Conservation (phyloP, 2,888 invertebrate genomes). For the Embidobia sp. region DNA sequence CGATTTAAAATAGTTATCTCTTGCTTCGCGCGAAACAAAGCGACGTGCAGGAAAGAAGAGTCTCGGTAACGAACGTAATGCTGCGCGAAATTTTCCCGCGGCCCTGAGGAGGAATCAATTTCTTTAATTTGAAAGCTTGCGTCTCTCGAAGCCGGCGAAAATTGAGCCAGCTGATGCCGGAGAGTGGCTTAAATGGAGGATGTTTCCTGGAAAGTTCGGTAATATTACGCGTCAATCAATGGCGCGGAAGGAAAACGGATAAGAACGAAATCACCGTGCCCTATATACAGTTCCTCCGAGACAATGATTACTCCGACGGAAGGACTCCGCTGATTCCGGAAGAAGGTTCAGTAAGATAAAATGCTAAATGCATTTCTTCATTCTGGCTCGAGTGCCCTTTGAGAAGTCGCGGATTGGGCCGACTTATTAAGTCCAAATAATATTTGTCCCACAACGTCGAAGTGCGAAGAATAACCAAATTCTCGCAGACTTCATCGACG, state of each 20-base stretch:
- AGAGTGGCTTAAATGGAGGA: constrained; percentile 64
- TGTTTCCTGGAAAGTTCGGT: constrained; percentile 69
- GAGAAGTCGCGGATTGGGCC: no score
- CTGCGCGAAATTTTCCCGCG: no score
- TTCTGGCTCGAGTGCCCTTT: constrained; percentile 12
- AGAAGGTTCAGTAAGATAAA: constrained; percentile 57
- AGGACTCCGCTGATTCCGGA: constrained; percentile 40
- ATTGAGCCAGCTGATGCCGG: constrained; percentile 63
- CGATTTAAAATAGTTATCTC: no score
- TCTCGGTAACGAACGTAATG: no score
- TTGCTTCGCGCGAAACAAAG: background rate
- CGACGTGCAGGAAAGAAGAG: background rate
- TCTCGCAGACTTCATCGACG: no score
- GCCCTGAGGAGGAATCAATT: constrained; percentile 49
- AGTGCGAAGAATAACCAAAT: no score
- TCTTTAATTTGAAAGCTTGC: constrained; percentile 59
- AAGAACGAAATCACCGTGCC: constrained; percentile 71
- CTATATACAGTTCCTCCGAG: constrained; percentile 60
- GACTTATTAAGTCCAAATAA: no score
- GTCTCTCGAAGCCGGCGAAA: constrained; percentile 48
- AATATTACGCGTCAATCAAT: constrained; percentile 70
- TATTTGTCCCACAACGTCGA: no score
- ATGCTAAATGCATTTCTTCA: constrained; percentile 48
- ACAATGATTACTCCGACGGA: constrained; percentile 69
- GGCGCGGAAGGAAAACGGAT: constrained; percentile 73